Conservation (phyloP, 2,888 invertebrate genomes). For the Eueremaeus valkanovi region DNA sequence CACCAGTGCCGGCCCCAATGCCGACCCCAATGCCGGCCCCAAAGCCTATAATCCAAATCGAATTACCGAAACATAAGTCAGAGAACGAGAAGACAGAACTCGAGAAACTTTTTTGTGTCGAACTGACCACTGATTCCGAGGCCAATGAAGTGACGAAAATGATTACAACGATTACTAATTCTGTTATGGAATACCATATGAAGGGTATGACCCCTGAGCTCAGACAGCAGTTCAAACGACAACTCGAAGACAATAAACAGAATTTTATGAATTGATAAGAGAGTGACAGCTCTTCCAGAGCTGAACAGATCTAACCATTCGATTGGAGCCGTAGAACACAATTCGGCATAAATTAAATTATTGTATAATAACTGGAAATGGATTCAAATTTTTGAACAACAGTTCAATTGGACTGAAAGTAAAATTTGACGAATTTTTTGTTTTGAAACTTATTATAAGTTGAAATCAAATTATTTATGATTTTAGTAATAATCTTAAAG, state of each 20-base stretch:
- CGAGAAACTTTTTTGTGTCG: not conserved
- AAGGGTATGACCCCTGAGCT: not conserved
- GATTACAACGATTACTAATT: not conserved
- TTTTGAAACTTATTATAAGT: no score
- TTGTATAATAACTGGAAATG: no score
- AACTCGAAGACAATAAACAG: not conserved
- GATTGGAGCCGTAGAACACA: no score
- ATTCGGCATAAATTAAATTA: no score
- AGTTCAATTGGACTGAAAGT: no score
- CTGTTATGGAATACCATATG: constrained; percentile 27
- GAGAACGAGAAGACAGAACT: not conserved
- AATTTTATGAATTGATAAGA: not conserved
- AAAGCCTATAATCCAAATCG: not conserved
- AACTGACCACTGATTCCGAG: not conserved
- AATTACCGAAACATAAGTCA: not conserved
- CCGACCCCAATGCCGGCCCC: not conserved
- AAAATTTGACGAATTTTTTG: no score
- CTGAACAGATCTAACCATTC: no score
- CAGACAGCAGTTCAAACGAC: not conserved
- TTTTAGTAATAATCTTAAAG: no score
- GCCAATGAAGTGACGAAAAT: not conserved
- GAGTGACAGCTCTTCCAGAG: no score
- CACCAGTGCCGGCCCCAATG: not conserved
- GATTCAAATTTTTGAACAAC: no score
- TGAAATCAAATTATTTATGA: no score